Evolutionary conservation across 1,140 invertebrate genomes (phyloP).

Genomic region (Antheraea mylitta): DNA sequence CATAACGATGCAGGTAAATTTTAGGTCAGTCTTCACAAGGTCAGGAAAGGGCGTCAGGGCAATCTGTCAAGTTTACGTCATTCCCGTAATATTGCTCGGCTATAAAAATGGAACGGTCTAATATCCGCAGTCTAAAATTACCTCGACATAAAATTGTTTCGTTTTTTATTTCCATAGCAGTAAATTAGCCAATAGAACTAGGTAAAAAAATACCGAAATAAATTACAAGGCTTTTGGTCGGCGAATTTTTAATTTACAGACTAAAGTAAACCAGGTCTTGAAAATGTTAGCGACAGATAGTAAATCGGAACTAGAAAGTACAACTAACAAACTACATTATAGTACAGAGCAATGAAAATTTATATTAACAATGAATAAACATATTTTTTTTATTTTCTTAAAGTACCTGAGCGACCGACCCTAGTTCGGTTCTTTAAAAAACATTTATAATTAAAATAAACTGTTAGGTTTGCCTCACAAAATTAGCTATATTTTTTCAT

Average conservation of each 20-base stretch:
- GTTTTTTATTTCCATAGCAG: neutral
- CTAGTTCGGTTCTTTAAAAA: too few species aligned
- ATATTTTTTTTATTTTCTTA: too few species aligned
- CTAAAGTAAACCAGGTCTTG: neutral
- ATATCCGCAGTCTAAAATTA: neutral
- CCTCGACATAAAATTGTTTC: neutral
- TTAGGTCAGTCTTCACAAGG: slow-evolving; percentile 11
- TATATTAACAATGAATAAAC: too few species aligned
- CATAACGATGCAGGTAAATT: slow-evolving; percentile 6
- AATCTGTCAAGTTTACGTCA: slow-evolving; percentile 7
- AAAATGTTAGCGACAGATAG: neutral
- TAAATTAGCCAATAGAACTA: neutral
- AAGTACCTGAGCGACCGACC: too few species aligned
- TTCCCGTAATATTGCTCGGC: slow-evolving; percentile 1
- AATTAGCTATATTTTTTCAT: too few species aligned
- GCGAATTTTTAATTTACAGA: neutral
- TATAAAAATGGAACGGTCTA: slow-evolving; percentile 1
- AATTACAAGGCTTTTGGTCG: neutral
- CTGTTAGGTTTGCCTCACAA: too few species aligned
- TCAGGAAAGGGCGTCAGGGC: slow-evolving; percentile 1
- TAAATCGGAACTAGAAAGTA: neutral
- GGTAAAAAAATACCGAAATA: neutral
- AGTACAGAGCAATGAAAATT: neutral
- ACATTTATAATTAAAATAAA: too few species aligned
- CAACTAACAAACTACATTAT: neutral